phyloP scores from a whole-genome alignment of 2,797 vertebrate species.

The Pseudopleuronectes americanus region DNA sequence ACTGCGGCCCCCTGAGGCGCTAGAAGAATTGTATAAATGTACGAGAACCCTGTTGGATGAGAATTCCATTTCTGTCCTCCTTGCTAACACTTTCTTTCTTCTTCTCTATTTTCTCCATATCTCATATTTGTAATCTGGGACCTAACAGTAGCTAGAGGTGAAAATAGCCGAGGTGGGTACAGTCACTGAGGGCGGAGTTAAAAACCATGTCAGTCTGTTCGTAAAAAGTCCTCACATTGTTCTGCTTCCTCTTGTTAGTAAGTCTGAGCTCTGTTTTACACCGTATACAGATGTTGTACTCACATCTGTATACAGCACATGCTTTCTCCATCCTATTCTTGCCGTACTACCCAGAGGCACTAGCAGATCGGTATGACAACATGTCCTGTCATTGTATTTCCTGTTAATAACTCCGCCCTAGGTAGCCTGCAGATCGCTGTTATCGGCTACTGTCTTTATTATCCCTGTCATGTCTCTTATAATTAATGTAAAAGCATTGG shows the following conservation, averaged over 20 bases:
- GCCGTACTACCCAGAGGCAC: constrained; percentile 49
- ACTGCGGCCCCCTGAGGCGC: constrained; percentile 12
- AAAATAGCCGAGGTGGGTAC: constrained; percentile 87
- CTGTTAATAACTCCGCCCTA: constrained; percentile 49
- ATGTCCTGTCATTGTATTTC: constrained; percentile 53
- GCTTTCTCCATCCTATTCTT: constrained; percentile 65
- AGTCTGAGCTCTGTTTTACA: constrained; percentile 60
- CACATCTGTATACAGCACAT: constrained; percentile 62
- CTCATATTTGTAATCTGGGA: constrained; percentile 72
- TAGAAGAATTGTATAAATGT: constrained; percentile 15
- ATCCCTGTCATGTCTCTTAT: constrained; percentile 43
- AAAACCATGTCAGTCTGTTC: constrained; percentile 71
- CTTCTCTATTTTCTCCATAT: constrained; percentile 61
- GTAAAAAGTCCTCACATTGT: constrained; percentile 57
- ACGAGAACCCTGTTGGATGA: not conserved
- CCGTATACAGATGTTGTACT: constrained; percentile 53
- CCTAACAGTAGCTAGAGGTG: constrained; percentile 86
- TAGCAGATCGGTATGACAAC: constrained; percentile 53
- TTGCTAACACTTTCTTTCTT: constrained; percentile 66
- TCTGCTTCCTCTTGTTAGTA: constrained; percentile 68
- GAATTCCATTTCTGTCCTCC: constrained; percentile 29
- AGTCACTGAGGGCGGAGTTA: constrained; percentile 58
- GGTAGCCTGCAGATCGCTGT: constrained; percentile 52
- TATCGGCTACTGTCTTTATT: constrained; percentile 56
- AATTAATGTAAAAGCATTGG: constrained; percentile 19